Percentiles rank a stretch among this genome's conserved stretches.
Evolutionary conservation across 1,140 invertebrate species (phyloP).

Genomic region (Drosophila sucinea): DNA sequence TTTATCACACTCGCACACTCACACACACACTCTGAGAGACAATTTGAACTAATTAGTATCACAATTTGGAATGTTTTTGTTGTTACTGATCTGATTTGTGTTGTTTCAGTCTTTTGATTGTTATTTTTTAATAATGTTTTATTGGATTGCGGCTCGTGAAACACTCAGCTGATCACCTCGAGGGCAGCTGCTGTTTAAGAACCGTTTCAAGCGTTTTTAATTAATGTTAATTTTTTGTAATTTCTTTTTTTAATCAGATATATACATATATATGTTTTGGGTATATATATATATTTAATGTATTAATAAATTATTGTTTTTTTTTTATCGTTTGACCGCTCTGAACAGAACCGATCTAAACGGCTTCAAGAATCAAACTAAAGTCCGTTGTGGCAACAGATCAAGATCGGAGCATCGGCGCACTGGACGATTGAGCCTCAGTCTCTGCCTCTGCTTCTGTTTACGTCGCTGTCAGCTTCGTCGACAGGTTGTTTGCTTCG

Average conservation of each 20-base stretch:
- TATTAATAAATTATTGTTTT: slow-evolving; percentile 6
- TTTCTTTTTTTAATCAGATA: background rate
- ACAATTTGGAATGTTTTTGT: slow-evolving; percentile 52
- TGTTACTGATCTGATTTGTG: slow-evolving; percentile 25
- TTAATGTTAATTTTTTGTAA: background rate
- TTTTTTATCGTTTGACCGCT: slow-evolving; percentile 41
- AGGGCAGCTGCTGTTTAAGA: slow-evolving; percentile 48
- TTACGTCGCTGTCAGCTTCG: slow-evolving; percentile 21
- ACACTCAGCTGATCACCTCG: slow-evolving; percentile 47
- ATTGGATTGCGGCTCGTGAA: slow-evolving; percentile 44
- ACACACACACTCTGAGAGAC: slow-evolving; percentile 30
- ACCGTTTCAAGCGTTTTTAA: slow-evolving; percentile 24
- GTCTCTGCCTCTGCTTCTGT: slow-evolving; percentile 16
- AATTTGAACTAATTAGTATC: slow-evolving; percentile 59
- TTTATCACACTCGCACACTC: slow-evolving; percentile 59
- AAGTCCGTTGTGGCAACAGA: slow-evolving; percentile 54
- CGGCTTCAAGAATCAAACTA: slow-evolving; percentile 83
- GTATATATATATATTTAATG: background rate
- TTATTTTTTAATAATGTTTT: slow-evolving; percentile 22
- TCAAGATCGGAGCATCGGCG: slow-evolving; percentile 28
- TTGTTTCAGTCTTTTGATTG: slow-evolving; percentile 38
- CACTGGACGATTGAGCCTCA: slow-evolving; percentile 28
- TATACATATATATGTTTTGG: background rate
- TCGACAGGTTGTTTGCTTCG: slow-evolving; percentile 60
- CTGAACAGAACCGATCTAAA: slow-evolving; percentile 81